A percentile compares a stretch with the other conserved stretches of the same genome.
Conservation (phyloP, 2,888 invertebrate species). For the Drosophila phalerata region DNA sequence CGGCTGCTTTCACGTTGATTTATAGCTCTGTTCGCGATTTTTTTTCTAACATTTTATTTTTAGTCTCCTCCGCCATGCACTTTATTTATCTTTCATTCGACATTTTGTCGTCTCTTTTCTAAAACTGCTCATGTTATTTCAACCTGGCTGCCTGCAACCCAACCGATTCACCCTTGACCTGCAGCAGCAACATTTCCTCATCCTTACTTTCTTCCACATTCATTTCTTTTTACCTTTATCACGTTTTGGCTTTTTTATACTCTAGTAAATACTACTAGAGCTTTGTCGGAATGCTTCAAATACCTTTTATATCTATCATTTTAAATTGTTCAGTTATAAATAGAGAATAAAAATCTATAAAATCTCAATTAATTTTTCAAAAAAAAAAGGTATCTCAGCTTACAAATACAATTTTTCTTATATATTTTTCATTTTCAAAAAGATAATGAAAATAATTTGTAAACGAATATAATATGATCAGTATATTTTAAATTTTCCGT, state of each 20-base stretch:
- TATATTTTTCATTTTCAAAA: no score
- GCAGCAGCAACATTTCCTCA: neutral
- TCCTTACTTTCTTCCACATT: neutral
- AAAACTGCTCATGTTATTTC: constrained; percentile 78
- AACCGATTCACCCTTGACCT: constrained; percentile 1
- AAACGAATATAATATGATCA: no score
- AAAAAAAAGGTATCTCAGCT: no score
- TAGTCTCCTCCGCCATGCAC: constrained; percentile 48
- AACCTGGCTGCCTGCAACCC: constrained; percentile 53
- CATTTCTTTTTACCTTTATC: constrained; percentile 44
- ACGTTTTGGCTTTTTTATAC: constrained; percentile 59
- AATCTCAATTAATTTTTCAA: no score
- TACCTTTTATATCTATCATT: neutral
- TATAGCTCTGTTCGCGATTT: constrained; percentile 70
- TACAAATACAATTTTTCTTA: no score
- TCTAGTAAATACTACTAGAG: constrained; percentile 2
- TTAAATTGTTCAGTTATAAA: no score
- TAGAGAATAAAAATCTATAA: no score
- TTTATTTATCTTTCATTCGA: constrained; percentile 82
- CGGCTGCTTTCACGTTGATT: constrained; percentile 70
- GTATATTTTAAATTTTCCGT: no score
- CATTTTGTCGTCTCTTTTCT: constrained; percentile 78
- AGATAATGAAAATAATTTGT: no score
- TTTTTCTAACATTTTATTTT: constrained; percentile 62
- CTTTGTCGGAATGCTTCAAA: neutral